A percentile compares a stretch with the other conserved stretches of the same genome.
Conservation (phyloP, 1,140 invertebrate genomes). For the Drosophila auraria region DNA sequence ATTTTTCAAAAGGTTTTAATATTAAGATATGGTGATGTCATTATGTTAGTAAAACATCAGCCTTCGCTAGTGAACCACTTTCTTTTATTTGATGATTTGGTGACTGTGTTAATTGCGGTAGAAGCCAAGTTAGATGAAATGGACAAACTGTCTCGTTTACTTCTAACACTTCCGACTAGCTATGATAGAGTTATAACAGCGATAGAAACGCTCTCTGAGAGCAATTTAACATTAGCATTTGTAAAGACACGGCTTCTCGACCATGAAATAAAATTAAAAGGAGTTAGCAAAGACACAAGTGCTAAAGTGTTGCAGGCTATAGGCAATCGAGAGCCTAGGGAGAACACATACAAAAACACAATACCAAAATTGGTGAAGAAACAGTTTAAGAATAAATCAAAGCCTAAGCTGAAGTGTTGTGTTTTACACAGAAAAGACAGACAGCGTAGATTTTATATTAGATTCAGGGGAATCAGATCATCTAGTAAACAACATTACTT, state of each 20-base stretch:
- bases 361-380: constrained; percentile 2
- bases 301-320: constrained; percentile 13
- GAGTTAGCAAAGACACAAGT: constrained; percentile 22
- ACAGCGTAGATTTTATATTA: constrained; percentile 33
- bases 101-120: background rate
- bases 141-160: constrained; percentile 11
- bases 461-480: constrained; percentile 61
- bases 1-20: too few relatives aligned
- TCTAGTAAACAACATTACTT: constrained; percentile 61
- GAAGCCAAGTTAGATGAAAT: constrained; percentile 1
- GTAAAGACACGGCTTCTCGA: constrained; percentile 8
- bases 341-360: constrained; percentile 2
- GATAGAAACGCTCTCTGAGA: constrained; percentile 22
- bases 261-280: constrained; percentile 28
- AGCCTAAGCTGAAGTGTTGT: constrained; percentile 29
- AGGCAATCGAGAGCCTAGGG: constrained; percentile 9
- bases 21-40: too few relatives aligned
- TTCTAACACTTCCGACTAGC: constrained; percentile 3
- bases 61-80: too few relatives aligned
- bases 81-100: too few relatives aligned
- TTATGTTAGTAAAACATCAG: too few relatives aligned
- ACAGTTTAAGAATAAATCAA: background rate
- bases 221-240: constrained; percentile 18
- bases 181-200: constrained; percentile 35
- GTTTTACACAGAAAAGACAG: too few relatives aligned